These are phyloP conservation scores for Osmerus eperlanus DNA, from an alignment of 2,113 vertebrate genomes.

Conservation along the genomic window DNA sequence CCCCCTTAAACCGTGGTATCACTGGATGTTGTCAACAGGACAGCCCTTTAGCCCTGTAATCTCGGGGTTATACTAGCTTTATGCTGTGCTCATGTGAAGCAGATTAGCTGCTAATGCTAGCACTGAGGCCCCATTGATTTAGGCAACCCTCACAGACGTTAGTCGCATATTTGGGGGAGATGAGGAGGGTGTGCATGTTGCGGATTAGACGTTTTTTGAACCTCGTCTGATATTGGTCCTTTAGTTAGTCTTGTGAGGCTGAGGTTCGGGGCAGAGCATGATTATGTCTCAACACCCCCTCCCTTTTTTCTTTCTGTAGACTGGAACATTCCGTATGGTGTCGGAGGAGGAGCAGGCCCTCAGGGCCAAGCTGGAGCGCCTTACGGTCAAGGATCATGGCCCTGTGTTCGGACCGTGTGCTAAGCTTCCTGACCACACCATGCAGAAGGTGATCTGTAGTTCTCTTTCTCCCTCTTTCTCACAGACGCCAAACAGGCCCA, in stretches of 20 bases:
- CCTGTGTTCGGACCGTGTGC: conserved; percentile 82
- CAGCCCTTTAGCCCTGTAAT: conserved; percentile 49
- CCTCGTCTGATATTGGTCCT: background rate
- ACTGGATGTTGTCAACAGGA: conserved; percentile 9
- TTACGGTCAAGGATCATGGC: conserved; percentile 93
- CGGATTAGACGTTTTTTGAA: conserved; percentile 43
- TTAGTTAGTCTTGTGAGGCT: conserved; percentile 31
- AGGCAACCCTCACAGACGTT: background rate
- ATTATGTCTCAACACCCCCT: background rate
- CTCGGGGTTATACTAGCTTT: conserved; percentile 56
- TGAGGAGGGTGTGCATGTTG: conserved; percentile 1
- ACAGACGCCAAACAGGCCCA: background rate
- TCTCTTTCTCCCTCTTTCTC: background rate
- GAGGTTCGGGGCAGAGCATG: background rate
- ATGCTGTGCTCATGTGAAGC: conserved; percentile 62
- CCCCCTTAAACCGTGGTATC: background rate
- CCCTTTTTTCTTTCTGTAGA: conserved; percentile 58
- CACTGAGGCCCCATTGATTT: conserved; percentile 62
- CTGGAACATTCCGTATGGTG: conserved; percentile 88
- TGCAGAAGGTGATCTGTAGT: conserved; percentile 83
- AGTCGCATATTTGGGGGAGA: background rate
- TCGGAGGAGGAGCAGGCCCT: conserved; percentile 94
- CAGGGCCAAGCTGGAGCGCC: conserved; percentile 84
- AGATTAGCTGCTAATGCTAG: conserved; percentile 57
- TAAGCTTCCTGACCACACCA: conserved; percentile 83